Conservation (phyloP, 2,113 vertebrate species). For the Epinephelus lanceolatus region DNA sequence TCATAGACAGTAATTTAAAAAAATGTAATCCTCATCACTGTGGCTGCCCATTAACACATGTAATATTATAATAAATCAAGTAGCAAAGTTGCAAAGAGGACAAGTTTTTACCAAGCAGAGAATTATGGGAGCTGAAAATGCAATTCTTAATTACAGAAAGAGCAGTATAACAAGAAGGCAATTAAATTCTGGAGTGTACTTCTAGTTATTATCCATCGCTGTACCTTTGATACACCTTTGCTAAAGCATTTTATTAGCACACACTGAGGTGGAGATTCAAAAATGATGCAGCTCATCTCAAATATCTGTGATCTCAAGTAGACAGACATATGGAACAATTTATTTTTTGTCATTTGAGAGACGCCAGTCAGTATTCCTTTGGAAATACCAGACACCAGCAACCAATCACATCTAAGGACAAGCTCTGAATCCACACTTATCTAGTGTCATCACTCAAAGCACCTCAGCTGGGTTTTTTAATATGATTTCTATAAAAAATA, state of each 20-base stretch:
- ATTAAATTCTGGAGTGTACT: not conserved
- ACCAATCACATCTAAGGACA: not conserved
- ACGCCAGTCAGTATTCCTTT: not conserved
- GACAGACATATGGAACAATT: not conserved
- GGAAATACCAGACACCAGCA: not conserved
- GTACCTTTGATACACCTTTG: not conserved
- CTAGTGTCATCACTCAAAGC: not conserved
- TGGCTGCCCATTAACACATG: not conserved
- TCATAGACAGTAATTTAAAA: not conserved
- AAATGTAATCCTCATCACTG: not conserved
- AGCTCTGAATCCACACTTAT: not conserved
- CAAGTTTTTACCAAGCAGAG: not conserved
- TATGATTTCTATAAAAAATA: not conserved
- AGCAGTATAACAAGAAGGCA: not conserved
- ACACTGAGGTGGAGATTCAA: not conserved
- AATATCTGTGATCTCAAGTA: not conserved
- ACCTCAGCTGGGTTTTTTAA: not conserved
- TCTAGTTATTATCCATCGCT: not conserved
- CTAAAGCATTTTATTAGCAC: not conserved
- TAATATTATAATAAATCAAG: conserved; percentile 6
- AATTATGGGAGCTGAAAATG: conserved; percentile 20
- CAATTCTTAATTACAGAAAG: conserved; percentile 25
- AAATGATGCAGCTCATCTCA: not conserved
- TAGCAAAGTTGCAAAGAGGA: not conserved
- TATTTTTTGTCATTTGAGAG: not conserved